A percentile compares a stretch with the other conserved stretches of the same genome.
Conservation (phyloP, 2,888 invertebrate genomes). For the Rhopalosiphum nymphaeae region DNA sequence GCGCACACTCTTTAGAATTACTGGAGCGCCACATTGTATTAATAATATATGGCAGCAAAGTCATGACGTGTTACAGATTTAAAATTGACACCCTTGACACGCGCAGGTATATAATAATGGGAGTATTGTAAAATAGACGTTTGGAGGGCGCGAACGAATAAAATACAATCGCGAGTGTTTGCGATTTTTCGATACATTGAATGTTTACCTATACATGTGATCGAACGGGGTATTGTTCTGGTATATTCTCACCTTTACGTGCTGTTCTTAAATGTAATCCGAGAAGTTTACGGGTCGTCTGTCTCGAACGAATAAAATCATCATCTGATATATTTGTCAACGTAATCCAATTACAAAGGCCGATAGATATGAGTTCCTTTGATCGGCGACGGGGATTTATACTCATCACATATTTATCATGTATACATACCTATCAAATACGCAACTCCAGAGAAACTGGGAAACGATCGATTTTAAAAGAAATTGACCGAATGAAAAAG, state of each 20-base stretch:
- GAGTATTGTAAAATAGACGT: not conserved
- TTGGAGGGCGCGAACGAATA: not conserved
- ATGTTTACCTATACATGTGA: not conserved
- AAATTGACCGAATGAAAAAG: not conserved
- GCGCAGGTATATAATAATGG: not conserved
- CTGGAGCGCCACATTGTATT: not conserved
- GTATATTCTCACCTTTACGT: conserved; percentile 10
- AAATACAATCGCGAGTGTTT: not conserved
- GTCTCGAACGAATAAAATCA: not conserved
- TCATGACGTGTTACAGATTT: not conserved
- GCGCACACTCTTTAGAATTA: not conserved
- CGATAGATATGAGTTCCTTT: conserved; percentile 6
- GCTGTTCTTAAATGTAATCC: conserved; percentile 12
- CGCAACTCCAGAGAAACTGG: not conserved
- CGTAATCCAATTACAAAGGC: conserved; percentile 43
- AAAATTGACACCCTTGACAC: conserved; percentile 15
- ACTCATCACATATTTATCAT: too few species aligned
- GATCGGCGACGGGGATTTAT: not conserved
- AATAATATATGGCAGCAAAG: not conserved
- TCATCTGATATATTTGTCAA: conserved; percentile 41
- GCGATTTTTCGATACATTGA: not conserved
- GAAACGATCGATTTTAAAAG: not conserved
- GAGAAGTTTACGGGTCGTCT: conserved; percentile 25
- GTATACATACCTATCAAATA: not conserved
- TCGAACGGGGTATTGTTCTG: conserved; percentile 12